These are phyloP conservation scores for Mormyrus iriodes DNA, from an alignment of 2,113 vertebrate genomes.

Conservation along the genomic window DNA sequence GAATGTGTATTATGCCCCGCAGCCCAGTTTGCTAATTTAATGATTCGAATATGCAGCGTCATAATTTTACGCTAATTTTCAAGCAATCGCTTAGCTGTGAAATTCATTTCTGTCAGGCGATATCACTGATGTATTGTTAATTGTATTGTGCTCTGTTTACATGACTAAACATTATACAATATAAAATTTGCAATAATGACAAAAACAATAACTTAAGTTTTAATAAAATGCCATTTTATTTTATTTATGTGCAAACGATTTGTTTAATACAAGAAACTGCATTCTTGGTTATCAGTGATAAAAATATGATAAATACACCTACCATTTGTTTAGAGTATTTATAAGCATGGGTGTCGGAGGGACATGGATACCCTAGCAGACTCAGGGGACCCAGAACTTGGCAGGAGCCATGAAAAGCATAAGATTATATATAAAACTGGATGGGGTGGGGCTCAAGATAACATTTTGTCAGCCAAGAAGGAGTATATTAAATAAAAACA, in stretches of 20 bases:
- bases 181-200: neutral
- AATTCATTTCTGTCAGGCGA: neutral
- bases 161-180: neutral
- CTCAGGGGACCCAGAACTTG: neutral
- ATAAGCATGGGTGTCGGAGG: neutral
- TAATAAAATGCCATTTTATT: neutral
- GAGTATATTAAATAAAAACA: no score
- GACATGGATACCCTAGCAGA: neutral
- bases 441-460: neutral
- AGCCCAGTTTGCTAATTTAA: neutral
- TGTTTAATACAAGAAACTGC: neutral
- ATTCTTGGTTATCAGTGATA: neutral
- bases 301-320: neutral
- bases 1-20: neutral
- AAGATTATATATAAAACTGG: neutral
- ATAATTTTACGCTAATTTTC: conserved; percentile 6
- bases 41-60: neutral
- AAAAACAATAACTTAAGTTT: neutral
- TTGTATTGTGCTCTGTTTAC: neutral
- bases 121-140: neutral
- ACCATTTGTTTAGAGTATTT: neutral
- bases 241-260: neutral
- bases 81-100: neutral
- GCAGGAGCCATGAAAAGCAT: neutral
- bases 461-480: neutral